phyloP scores from a whole-genome alignment of 2,113 vertebrate genomes.

The Centropristis striata region DNA sequence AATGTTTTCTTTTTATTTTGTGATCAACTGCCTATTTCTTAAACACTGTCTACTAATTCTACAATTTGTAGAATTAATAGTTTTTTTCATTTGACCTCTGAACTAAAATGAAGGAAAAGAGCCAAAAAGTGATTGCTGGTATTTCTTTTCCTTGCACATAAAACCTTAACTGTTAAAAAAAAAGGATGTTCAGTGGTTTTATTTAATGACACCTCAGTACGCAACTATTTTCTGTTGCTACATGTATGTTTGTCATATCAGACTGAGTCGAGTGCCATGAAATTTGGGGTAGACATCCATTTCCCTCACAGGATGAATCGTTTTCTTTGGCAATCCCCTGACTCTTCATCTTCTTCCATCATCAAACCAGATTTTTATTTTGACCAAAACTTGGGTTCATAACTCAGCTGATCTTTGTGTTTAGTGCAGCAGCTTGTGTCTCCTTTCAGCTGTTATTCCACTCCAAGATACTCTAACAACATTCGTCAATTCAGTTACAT shows the following conservation, averaged over 20 bases:
- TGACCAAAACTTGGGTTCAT: not conserved
- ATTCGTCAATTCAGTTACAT: too few species aligned
- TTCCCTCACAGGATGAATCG: not conserved
- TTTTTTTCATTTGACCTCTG: not conserved
- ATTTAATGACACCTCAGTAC: not conserved
- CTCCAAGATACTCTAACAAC: too few species aligned
- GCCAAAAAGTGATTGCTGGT: not conserved
- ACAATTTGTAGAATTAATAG: not conserved
- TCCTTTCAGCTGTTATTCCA: too few species aligned
- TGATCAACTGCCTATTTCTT: too few species aligned
- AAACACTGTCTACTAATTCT: too few species aligned
- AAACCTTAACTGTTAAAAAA: not conserved
- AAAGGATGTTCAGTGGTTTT: not conserved
- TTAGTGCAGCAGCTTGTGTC: too few species aligned
- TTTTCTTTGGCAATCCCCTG: not conserved
- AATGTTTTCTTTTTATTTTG: too few species aligned
- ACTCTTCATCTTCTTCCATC: not conserved
- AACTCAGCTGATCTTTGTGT: not conserved
- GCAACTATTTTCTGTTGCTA: not conserved
- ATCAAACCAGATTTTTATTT: not conserved
- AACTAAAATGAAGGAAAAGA: conserved; percentile 2
- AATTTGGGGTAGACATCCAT: not conserved
- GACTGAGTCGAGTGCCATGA: not conserved
- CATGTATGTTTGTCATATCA: not conserved
- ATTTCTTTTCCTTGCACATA: not conserved